Conservation (phyloP, 2,888 invertebrate species). For the Brenthis daphne region DNA sequence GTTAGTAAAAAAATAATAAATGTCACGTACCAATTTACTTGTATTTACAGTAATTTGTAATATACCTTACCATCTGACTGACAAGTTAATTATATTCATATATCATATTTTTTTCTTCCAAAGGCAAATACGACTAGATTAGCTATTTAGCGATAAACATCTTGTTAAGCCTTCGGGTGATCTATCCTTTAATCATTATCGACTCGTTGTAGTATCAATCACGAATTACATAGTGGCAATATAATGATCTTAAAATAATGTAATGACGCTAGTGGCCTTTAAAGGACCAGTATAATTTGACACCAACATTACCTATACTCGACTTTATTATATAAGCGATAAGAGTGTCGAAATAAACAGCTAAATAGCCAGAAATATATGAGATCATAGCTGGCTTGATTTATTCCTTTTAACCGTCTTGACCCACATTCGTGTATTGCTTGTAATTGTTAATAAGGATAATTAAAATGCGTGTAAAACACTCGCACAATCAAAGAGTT, state of each 20-base stretch:
- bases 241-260: conserved; percentile 75
- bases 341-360: conserved; percentile 47
- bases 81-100: conserved; percentile 22
- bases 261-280: conserved; percentile 71
- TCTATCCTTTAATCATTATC: conserved; percentile 36
- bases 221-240: conserved; percentile 59
- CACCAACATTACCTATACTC: conserved; percentile 43
- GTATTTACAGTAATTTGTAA: conserved; percentile 19
- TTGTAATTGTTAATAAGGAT: conserved; percentile 82
- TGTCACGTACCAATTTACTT: too few species aligned
- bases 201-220: conserved; percentile 58
- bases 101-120: conserved; percentile 13
- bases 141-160: conserved; percentile 34
- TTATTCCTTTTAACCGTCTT: conserved; percentile 79
- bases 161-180: conserved; percentile 41
- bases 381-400: conserved; percentile 78
- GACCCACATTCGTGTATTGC: conserved; percentile 78
- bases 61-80: conserved; percentile 7
- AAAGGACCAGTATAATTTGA: conserved; percentile 47
- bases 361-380: conserved; percentile 52
- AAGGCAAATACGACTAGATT: conserved; percentile 4
- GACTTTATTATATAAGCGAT: conserved; percentile 45
- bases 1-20: too few species aligned
- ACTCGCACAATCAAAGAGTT: conserved; percentile 45
- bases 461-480: conserved; percentile 79